Evolutionary conservation across 2,113 vertebrate genomes (phyloP).

Genomic region (Calyptomena viridis): DNA sequence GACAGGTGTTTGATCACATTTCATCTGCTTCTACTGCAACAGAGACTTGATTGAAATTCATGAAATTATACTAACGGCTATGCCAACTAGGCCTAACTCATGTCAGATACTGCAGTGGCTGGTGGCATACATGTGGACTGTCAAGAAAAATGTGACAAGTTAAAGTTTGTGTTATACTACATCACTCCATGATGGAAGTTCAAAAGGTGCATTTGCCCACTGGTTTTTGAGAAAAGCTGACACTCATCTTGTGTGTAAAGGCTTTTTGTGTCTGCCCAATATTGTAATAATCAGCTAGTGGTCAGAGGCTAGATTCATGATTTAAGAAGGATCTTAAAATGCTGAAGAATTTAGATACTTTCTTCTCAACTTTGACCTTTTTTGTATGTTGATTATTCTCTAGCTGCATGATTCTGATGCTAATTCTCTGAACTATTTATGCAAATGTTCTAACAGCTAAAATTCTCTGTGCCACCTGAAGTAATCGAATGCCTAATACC

Average conservation of each 20-base stretch:
- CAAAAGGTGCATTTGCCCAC: neutral
- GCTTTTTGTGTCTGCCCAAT: neutral
- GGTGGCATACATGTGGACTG: neutral
- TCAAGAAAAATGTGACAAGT: neutral
- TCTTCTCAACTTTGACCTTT: neutral
- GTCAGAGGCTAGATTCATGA: neutral
- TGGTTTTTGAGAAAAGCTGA: neutral
- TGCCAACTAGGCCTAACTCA: neutral
- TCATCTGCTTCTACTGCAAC: neutral
- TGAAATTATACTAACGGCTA: neutral
- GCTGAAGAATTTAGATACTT: neutral
- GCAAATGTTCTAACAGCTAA: conserved; percentile 49
- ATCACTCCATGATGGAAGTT: rapidly evolving
- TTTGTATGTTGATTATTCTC: neutral
- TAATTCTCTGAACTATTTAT: conserved; percentile 65
- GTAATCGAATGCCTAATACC: conserved; percentile 31
- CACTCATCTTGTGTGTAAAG: neutral
- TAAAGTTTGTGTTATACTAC: neutral
- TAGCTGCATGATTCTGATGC: neutral
- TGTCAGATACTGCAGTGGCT: neutral
- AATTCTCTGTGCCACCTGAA: conserved; percentile 43
- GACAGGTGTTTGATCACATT: neutral
- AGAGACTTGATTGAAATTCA: neutral
- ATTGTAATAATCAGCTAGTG: neutral
- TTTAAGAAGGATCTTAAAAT: neutral